Conservation (phyloP, 1,140 invertebrate genomes). For the Akabosia matsudoensis region DNA sequence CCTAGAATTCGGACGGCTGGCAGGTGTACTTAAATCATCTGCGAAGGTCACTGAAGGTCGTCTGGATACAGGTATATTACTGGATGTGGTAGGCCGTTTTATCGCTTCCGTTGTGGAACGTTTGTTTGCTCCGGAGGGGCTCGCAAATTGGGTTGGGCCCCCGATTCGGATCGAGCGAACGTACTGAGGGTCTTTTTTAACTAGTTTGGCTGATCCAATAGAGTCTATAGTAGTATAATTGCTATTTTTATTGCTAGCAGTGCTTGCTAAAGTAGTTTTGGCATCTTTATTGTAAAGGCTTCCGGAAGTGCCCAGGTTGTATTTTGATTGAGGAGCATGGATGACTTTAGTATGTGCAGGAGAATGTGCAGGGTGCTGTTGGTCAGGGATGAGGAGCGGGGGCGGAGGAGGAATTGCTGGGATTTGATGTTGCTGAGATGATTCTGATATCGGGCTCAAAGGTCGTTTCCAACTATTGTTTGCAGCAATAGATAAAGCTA, state of each 20-base stretch:
- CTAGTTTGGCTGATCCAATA: slow-evolving; percentile 37
- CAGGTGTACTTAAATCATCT: slow-evolving; percentile 38
- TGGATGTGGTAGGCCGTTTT: background rate
- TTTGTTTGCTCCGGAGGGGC: background rate
- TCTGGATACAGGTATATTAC: background rate
- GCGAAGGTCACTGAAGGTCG: slow-evolving; percentile 46
- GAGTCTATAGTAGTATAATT: slow-evolving; percentile 23
- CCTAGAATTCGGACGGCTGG: background rate
- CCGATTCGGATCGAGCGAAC: slow-evolving; percentile 46
- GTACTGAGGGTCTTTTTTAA: slow-evolving; percentile 39
- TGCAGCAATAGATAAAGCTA: slow-evolving; percentile 33
- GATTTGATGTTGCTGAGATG: background rate
- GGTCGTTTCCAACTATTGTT: slow-evolving; percentile 28
- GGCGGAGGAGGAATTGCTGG: background rate
- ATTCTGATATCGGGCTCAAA: slow-evolving; percentile 33
- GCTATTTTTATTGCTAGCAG: background rate
- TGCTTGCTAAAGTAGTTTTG: background rate
- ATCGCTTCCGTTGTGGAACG: background rate
- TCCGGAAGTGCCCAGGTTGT: background rate
- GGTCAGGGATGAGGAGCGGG: too few species aligned
- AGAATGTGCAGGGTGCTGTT: background rate
- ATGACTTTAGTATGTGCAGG: slow-evolving; percentile 6
- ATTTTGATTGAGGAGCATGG: slow-evolving; percentile 29
- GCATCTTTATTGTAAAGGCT: background rate
- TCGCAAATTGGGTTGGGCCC: background rate